Conservation (phyloP, 1,140 invertebrate genomes). For the Achatina immaculata region DNA sequence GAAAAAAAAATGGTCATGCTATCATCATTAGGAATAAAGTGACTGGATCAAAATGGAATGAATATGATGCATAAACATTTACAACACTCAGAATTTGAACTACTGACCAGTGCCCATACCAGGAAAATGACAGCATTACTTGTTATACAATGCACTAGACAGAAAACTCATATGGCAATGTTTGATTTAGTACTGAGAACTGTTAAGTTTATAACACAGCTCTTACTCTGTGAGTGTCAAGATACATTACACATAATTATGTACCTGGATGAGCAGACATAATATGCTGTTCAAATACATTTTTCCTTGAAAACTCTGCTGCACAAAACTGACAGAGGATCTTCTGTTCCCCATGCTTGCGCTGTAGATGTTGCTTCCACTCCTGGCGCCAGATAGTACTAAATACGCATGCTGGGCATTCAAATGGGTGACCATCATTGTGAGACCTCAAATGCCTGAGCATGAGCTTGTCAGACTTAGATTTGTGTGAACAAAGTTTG, state of each 20-base stretch:
- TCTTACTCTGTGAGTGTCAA: too few relatives aligned
- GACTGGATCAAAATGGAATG: too few relatives aligned
- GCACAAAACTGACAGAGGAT: constrained; percentile 30
- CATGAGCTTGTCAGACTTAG: constrained; percentile 31
- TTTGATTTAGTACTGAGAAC: too few relatives aligned
- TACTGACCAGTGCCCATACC: too few relatives aligned
- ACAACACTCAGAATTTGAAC: too few relatives aligned
- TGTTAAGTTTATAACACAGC: too few relatives aligned
- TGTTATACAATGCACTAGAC: too few relatives aligned
- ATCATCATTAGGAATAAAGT: too few relatives aligned
- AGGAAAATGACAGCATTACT: too few relatives aligned
- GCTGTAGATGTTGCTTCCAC: constrained; percentile 27
- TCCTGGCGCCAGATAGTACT: constrained; percentile 28
- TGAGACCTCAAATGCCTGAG: constrained; percentile 25
- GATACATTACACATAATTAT: constrained; percentile 16
- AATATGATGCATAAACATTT: too few relatives aligned
- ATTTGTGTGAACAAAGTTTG: constrained; percentile 29
- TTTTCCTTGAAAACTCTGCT: constrained; percentile 18
- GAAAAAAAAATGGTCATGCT: too few relatives aligned
- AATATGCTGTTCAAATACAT: constrained; percentile 14
- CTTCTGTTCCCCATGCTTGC: constrained; percentile 14
- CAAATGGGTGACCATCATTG: constrained; percentile 23
- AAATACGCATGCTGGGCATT: constrained; percentile 8
- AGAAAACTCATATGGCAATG: not conserved
- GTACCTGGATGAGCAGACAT: constrained; percentile 22